A percentile compares a stretch with the other conserved stretches of the same genome.
These are phyloP conservation scores for Melanotus villosus DNA, from an alignment of 2,888 invertebrate genomes.

Conservation along the genomic window DNA sequence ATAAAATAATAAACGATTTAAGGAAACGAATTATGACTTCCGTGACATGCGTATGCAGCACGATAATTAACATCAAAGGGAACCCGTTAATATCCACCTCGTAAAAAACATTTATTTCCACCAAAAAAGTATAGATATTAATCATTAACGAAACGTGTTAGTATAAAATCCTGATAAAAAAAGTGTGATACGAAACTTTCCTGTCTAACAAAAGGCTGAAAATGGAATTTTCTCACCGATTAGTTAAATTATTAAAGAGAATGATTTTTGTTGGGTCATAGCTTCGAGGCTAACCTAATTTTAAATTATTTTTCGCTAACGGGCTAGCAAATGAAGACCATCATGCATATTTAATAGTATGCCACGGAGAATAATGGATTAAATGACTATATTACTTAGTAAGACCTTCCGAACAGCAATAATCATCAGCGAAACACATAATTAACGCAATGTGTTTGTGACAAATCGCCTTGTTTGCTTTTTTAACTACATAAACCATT, in stretches of 20 bases:
- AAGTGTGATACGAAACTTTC: too few species aligned
- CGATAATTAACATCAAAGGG: conserved; percentile 36
- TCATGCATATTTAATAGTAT: conserved; percentile 34
- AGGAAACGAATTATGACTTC: conserved; percentile 52
- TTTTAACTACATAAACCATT: conserved; percentile 42
- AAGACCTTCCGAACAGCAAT: conserved; percentile 32
- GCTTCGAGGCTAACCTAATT: too few species aligned
- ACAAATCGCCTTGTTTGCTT: conserved; percentile 45
- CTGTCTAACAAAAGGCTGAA: too few species aligned
- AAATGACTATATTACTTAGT: conserved; percentile 49
- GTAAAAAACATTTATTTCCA: conserved; percentile 31
- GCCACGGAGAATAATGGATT: conserved; percentile 31
- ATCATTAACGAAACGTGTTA: conserved; percentile 19
- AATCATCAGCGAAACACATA: conserved; percentile 41
- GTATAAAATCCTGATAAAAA: not conserved
- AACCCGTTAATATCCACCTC: conserved; percentile 34
- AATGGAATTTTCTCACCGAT: too few species aligned
- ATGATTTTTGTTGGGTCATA: too few species aligned
- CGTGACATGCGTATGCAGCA: conserved; percentile 42
- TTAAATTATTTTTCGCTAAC: too few species aligned
- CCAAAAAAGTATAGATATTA: conserved; percentile 10
- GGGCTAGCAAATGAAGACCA: conserved; percentile 14
- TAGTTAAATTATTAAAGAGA: too few species aligned
- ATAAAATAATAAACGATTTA: conserved; percentile 50
- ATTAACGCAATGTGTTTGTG: conserved; percentile 44